phyloP scores from a whole-genome alignment of 2,888 invertebrate species.

The Dryocosmus kuriphilus region DNA sequence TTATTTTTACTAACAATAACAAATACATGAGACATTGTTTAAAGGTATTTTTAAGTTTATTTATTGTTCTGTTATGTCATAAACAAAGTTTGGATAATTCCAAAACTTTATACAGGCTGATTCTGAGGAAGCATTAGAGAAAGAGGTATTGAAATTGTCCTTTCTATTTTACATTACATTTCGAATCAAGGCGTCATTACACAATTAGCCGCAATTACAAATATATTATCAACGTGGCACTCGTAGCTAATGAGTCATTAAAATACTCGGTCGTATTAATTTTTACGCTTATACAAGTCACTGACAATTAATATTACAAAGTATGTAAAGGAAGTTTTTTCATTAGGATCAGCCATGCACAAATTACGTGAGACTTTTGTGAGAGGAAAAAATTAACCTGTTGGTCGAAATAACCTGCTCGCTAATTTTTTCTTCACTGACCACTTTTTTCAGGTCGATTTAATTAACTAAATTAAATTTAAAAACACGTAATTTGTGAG shows the following conservation, averaged over 20 bases:
- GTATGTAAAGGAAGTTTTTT: constrained; percentile 1
- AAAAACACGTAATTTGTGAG: constrained; percentile 24
- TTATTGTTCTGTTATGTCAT: constrained; percentile 36
- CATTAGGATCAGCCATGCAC: neutral
- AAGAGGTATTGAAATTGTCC: constrained; percentile 46
- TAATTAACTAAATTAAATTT: too few species aligned
- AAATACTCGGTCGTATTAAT: neutral
- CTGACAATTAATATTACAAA: constrained; percentile 2
- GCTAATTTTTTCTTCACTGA: too few species aligned
- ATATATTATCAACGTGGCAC: neutral
- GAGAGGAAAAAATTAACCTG: neutral
- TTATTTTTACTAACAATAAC: neutral
- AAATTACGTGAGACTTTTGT: too few species aligned
- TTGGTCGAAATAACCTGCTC: too few species aligned
- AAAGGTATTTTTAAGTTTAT: constrained; percentile 8
- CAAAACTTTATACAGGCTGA: constrained; percentile 33
- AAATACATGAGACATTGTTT: neutral
- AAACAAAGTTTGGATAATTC: constrained; percentile 26
- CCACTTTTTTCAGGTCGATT: too few species aligned
- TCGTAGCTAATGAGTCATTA: neutral
- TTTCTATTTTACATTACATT: constrained; percentile 31
- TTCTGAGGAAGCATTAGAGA: constrained; percentile 31
- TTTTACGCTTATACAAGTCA: constrained; percentile 8
- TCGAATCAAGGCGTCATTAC: neutral
- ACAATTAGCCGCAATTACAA: neutral